These are phyloP conservation scores for Lacerta bilineata DNA, from an alignment of 2,797 vertebrate species.

Conservation along the genomic window DNA sequence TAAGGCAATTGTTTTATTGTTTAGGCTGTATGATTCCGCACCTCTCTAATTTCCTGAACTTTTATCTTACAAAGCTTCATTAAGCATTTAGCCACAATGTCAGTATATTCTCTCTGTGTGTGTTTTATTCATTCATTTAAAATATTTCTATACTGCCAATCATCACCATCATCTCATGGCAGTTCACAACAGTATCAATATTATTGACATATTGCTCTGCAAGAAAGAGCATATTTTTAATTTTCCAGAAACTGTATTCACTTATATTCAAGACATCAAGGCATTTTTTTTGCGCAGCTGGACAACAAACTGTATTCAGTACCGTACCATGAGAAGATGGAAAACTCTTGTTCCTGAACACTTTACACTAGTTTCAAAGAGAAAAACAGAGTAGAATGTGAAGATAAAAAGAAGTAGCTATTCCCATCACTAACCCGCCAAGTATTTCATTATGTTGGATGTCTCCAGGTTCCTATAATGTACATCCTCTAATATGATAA, in stretches of 20 bases:
- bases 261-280: background rate
- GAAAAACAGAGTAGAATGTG: slow-evolving; percentile 14
- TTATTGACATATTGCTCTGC: background rate
- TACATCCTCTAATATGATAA: slow-evolving; percentile 55
- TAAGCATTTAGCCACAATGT: no score
- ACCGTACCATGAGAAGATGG: background rate
- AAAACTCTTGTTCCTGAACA: background rate
- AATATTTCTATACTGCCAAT: no score
- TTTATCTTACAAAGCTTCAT: no score
- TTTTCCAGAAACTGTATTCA: background rate
- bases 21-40: no score
- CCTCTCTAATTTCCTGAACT: no score
- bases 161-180: no score
- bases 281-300: background rate
- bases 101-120: no score
- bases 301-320: background rate
- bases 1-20: no score
- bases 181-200: no score
- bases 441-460: slow-evolving; percentile 54
- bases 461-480: slow-evolving; percentile 50
- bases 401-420: slow-evolving; percentile 36
- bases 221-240: background rate
- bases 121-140: no score
- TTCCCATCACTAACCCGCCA: slow-evolving; percentile 4
- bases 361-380: background rate